Evolutionary conservation across 2,797 vertebrate genomes (phyloP), one percentile per base, ranked within the genome.

Genomic region (Periophthalmus magnuspinnatus): DNA sequence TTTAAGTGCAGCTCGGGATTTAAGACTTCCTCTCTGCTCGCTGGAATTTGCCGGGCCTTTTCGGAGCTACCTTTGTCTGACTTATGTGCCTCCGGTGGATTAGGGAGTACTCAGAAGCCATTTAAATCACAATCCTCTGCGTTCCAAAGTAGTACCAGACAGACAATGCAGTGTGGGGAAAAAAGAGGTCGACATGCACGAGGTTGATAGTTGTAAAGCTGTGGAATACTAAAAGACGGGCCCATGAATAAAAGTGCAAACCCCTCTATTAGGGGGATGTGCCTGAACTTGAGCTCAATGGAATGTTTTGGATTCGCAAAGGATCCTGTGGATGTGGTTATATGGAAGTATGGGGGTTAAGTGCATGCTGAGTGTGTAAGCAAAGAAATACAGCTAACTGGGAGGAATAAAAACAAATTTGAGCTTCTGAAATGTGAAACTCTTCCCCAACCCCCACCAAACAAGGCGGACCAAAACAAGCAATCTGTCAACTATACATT

Each of bases 261-360:
- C 88, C 92, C 91, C 88, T 86, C 91, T 87, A 92, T 93, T 93
- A 92, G 85, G 81, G 84, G 90, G 85, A 93, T 90, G 85, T 92
- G 92, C 83, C 91, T 92, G 89, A 92, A 91, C 92, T 88, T 89
- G 92, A 91, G 85, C 84, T 83, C 82, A 86, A 88, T 88, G 92
- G 92, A 93, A 93, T 93, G 91, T 90, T 91, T 88, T 91, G 90
- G 88, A 91, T 91, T 88, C 83, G 81, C 77, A 88, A 45, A 85
- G 76, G 86, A 88, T 89, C 83, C 81, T 86, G 82, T 91, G 84
- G 68, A 19, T 78, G 75, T 72, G 75, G 68, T 38, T 66, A 63
- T 77, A 48, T 76, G 74, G 75, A 74, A 52, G 48, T 81, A 45
- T 81, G 79, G 71, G 66, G 11, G 68, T 77, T 70, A 62, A 72